A percentile compares a stretch with the other conserved stretches of the same genome.
phyloP scores from a whole-genome alignment of 2,888 invertebrate genomes.

The Fissipunctia ypsillon region DNA sequence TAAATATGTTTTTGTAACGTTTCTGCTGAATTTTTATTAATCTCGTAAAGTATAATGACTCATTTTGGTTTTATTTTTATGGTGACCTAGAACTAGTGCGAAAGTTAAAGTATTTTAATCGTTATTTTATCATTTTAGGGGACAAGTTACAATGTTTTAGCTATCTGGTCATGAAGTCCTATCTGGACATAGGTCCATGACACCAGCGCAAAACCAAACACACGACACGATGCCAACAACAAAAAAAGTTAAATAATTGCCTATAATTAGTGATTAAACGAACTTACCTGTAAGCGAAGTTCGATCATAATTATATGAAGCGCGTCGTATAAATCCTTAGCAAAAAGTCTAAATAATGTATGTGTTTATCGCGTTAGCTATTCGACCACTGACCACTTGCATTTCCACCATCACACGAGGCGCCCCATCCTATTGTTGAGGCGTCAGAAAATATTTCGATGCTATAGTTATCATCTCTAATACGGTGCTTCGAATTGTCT shows the following conservation, averaged over 20 bases:
- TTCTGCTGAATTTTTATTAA: slow-evolving; percentile 12
- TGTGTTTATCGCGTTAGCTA: not conserved
- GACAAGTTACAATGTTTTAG: not conserved
- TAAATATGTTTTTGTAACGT: slow-evolving; percentile 30
- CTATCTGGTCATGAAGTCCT: not conserved
- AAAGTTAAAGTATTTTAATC: not conserved
- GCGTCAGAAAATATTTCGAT: slow-evolving; percentile 11
- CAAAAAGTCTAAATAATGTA: not conserved
- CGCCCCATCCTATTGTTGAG: slow-evolving; percentile 18
- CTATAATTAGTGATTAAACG: too few species aligned
- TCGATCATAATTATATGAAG: too few species aligned
- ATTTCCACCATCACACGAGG: not conserved
- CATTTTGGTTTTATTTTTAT: slow-evolving; percentile 28
- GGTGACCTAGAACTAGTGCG: slow-evolving; percentile 21
- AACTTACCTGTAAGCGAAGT: too few species aligned
- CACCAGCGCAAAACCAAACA: not conserved
- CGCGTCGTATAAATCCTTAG: not conserved
- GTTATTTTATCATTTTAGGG: slow-evolving; percentile 2
- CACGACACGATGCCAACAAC: not conserved
- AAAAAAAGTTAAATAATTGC: not conserved
- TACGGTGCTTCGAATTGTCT: slow-evolving; percentile 9
- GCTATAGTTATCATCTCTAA: slow-evolving; percentile 2
- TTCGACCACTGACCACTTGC: slow-evolving; percentile 8
- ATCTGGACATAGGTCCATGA: not conserved
- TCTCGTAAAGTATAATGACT: slow-evolving; percentile 27